Evolutionary conservation across 2,113 vertebrate species (phyloP).

Genomic region (Sorex fumeus): DNA sequence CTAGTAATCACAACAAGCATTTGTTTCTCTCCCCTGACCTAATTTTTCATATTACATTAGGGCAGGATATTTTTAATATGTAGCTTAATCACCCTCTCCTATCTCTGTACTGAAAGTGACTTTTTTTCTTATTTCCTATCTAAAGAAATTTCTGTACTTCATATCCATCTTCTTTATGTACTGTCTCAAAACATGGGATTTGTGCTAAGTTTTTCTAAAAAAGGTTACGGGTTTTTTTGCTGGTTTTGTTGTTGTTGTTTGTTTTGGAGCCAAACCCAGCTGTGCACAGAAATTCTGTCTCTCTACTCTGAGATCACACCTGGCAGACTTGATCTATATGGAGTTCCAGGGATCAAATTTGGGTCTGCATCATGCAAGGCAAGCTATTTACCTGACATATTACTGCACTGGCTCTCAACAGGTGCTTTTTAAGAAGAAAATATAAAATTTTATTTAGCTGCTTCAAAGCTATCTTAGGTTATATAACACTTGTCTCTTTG

Average conservation of each 20-base stretch:
- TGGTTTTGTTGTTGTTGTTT: too few species aligned
- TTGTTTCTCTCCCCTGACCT: background rate
- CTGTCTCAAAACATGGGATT: background rate
- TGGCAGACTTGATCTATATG: too few species aligned
- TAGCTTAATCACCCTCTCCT: background rate
- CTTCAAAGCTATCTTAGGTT: background rate
- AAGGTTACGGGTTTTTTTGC: background rate
- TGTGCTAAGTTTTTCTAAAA: background rate
- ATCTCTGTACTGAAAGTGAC: constrained; percentile 5
- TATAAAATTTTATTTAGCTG: background rate
- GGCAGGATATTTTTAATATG: background rate
- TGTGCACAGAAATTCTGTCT: too few species aligned
- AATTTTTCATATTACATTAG: background rate
- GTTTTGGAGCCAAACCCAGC: too few species aligned
- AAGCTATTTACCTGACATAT: too few species aligned
- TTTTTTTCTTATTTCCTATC: constrained; percentile 17
- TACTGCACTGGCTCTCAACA: too few species aligned
- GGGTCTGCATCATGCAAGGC: too few species aligned
- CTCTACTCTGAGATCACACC: too few species aligned
- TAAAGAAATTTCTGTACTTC: background rate
- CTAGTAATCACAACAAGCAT: background rate
- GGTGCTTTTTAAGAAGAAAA: background rate
- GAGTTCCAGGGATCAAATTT: too few species aligned
- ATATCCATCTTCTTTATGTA: background rate
- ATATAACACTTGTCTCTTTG: background rate